phyloP scores from a whole-genome alignment of 2,888 invertebrate genomes.

The Steinernema scapterisci region DNA sequence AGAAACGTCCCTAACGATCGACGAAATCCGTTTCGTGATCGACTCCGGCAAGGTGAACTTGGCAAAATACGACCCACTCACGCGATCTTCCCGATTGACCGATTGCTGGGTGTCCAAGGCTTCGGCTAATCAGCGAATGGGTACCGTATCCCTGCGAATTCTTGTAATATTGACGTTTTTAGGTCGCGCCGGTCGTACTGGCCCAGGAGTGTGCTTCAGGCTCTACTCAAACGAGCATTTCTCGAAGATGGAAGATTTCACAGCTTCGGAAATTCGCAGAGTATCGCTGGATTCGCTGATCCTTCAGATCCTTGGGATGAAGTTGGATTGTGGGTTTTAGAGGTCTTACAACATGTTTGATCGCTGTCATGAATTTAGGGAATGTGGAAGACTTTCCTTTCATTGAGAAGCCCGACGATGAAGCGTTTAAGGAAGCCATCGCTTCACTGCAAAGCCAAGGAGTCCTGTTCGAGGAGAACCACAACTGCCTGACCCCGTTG shows the following conservation, averaged over 20 bases:
- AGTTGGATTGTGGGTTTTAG: constrained; percentile 79
- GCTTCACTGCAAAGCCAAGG: constrained; percentile 83
- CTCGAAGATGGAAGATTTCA: constrained; percentile 63
- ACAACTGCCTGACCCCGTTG: constrained; percentile 52
- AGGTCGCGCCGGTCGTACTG: constrained; percentile 71
- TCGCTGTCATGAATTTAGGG: too few species aligned
- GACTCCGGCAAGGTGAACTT: constrained; percentile 86
- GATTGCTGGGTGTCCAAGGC: constrained; percentile 98
- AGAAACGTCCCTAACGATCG: constrained; percentile 97
- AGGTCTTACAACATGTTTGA: background rate
- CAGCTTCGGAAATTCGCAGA: constrained; percentile 75
- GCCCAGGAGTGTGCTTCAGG: constrained; percentile 92
- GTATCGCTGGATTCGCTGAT: constrained; percentile 90
- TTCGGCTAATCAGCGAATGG: constrained; percentile 93
- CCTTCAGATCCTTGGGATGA: constrained; percentile 89
- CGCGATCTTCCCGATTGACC: constrained; percentile 79
- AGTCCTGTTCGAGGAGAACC: constrained; percentile 42
- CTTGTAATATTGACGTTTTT: too few species aligned
- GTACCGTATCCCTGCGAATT: too few species aligned
- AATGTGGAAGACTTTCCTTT: constrained; percentile 79
- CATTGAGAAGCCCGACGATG: constrained; percentile 84
- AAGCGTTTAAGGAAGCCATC: constrained; percentile 84
- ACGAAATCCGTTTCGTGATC: constrained; percentile 93
- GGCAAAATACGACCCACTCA: constrained; percentile 89
- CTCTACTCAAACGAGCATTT: constrained; percentile 69